Evolutionary conservation across 1,140 invertebrate species (phyloP).

Genomic region (Drosophila pectinifera): DNA sequence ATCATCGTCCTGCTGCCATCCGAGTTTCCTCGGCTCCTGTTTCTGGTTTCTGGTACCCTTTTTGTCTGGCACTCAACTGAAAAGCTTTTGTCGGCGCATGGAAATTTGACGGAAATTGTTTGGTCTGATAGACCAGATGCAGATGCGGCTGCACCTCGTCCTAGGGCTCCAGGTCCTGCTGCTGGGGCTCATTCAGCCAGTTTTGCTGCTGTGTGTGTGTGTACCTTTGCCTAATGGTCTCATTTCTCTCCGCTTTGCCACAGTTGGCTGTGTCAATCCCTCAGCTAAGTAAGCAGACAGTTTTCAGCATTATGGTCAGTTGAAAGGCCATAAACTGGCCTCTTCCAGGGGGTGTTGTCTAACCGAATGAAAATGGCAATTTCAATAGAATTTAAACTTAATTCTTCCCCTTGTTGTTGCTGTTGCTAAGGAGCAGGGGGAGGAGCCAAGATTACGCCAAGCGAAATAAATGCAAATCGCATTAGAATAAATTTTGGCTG

Average conservation of each 20-base stretch:
- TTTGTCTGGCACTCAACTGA: slow-evolving; percentile 80
- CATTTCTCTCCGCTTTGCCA: slow-evolving; percentile 11
- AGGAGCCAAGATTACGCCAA: slow-evolving; percentile 43
- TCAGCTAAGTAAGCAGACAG: slow-evolving; percentile 73
- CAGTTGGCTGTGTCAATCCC: slow-evolving; percentile 35
- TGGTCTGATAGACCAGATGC: slow-evolving; percentile 71
- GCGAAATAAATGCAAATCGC: slow-evolving; percentile 81
- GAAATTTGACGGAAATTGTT: slow-evolving; percentile 83
- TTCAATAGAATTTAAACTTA: slow-evolving; percentile 69
- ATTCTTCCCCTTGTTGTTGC: slow-evolving; percentile 42
- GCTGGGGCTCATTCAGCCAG: neutral
- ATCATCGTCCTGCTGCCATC: neutral
- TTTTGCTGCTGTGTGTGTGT: slow-evolving; percentile 7
- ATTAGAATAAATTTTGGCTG: slow-evolving; percentile 75
- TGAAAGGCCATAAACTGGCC: slow-evolving; percentile 59
- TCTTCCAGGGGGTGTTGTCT: slow-evolving; percentile 30
- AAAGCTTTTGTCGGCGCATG: slow-evolving; percentile 81
- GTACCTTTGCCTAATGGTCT: slow-evolving; percentile 65
- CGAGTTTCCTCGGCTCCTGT: slow-evolving; percentile 30
- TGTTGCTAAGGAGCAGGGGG: neutral
- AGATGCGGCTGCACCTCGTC: slow-evolving; percentile 7
- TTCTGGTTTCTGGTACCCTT: slow-evolving; percentile 47
- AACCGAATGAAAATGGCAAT: slow-evolving; percentile 56
- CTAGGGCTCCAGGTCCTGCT: slow-evolving; percentile 12
- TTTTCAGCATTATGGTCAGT: slow-evolving; percentile 67